Conservation (phyloP, 2,113 vertebrate genomes). For the Anarhynchus alexandrinus region DNA sequence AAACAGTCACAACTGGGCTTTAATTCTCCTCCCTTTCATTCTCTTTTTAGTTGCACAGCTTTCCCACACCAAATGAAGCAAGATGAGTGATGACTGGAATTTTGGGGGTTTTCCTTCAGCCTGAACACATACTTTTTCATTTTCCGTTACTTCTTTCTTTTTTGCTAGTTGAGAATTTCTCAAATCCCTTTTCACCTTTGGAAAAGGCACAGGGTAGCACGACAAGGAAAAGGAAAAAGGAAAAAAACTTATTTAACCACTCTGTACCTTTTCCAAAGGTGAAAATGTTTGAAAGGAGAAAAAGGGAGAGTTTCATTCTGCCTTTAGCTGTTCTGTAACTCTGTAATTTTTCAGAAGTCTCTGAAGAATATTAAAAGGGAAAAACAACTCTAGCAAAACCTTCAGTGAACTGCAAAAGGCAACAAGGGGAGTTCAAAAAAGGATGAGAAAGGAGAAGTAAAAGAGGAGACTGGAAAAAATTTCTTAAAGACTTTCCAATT, state of each 20-base stretch:
- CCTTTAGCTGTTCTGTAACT: background rate
- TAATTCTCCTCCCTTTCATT: slow-evolving; percentile 12
- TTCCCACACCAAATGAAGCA: slow-evolving; percentile 26
- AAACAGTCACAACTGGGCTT: background rate
- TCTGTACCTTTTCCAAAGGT: slow-evolving; percentile 19
- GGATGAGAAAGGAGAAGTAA: background rate
- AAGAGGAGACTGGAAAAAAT: background rate
- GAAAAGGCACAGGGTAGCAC: background rate
- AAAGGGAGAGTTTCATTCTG: slow-evolving; percentile 9
- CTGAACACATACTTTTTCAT: slow-evolving; percentile 27
- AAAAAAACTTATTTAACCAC: slow-evolving; percentile 15
- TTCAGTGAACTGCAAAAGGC: background rate
- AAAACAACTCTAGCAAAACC: background rate
- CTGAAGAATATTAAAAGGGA: background rate
- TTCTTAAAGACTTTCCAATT: background rate
- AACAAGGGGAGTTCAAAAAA: background rate
- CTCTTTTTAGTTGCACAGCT: background rate
- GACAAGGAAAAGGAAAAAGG: slow-evolving; percentile 35
- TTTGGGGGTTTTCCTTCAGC: background rate
- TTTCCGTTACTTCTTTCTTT: slow-evolving; percentile 1
- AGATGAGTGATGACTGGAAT: slow-evolving; percentile 32
- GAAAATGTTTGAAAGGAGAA: slow-evolving; percentile 7
- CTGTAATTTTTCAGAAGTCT: background rate
- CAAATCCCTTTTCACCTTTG: slow-evolving; percentile 27
- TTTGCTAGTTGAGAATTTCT: background rate